Conservation (phyloP, 1,140 invertebrate genomes). For the Apis cerana region DNA sequence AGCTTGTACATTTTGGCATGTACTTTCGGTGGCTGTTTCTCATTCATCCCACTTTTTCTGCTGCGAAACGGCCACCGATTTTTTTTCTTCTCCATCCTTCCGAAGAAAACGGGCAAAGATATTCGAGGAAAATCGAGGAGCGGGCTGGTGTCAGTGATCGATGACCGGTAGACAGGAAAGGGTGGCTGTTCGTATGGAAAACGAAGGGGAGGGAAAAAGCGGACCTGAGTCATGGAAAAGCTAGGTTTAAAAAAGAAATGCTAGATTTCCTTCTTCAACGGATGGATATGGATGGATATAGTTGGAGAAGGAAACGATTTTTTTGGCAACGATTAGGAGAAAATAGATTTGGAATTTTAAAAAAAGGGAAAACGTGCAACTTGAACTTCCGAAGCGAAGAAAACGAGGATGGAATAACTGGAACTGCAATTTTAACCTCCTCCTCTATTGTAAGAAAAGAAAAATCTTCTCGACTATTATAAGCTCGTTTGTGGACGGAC, state of each 20-base stretch:
- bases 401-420: background rate
- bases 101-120: conserved; percentile 5
- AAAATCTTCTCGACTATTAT: conserved; percentile 65
- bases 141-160: conserved; percentile 32
- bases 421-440: background rate
- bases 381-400: too few species aligned
- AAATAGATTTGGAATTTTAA: too few species aligned
- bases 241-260: background rate
- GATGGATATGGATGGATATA: too few species aligned
- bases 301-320: too few species aligned
- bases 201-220: background rate
- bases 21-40: background rate
- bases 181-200: conserved; percentile 35
- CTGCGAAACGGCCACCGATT: conserved; percentile 8
- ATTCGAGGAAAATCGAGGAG: background rate
- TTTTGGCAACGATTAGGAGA: too few species aligned
- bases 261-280: too few species aligned
- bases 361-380: too few species aligned
- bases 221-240: background rate
- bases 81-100: background rate
- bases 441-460: conserved; percentile 18
- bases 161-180: background rate
- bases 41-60: conserved; percentile 27
- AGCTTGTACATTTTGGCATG: conserved; percentile 36
- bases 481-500: conserved; percentile 62